Evolutionary conservation across 2,113 vertebrate species (phyloP).

Genomic region (Gymnobelideus leadbeateri): DNA sequence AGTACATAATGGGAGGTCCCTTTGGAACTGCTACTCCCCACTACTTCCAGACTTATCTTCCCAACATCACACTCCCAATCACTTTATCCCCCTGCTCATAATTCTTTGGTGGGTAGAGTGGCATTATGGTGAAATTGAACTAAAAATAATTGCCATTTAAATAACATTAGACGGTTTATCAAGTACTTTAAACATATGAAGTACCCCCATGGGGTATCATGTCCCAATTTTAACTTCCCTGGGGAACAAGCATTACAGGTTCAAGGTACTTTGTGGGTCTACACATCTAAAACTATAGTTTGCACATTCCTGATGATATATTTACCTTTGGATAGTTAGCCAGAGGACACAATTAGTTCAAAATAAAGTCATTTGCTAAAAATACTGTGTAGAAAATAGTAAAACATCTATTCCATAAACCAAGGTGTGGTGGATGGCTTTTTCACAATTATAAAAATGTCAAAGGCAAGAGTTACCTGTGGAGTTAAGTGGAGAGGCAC

Average conservation of each 20-base stretch:
- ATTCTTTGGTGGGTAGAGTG: not conserved
- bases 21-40: not conserved
- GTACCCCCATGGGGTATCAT: not conserved
- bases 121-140: not conserved
- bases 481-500: not conserved
- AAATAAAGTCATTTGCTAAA: not conserved
- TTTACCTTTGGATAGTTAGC: not conserved
- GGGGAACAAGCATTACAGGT: not conserved
- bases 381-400: not conserved
- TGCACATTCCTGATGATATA: not conserved
- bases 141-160: not conserved
- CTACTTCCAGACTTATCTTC: not conserved
- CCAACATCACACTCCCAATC: not conserved
- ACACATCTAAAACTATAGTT: not conserved
- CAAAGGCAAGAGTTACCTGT: no score
- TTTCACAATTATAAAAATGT: not conserved
- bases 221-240: slow-evolving; percentile 2
- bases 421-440: not conserved
- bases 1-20: slow-evolving; percentile 11
- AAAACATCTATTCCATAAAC: not conserved
- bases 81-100: not conserved
- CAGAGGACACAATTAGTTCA: not conserved
- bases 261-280: not conserved
- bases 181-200: not conserved
- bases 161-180: not conserved